Conservation (phyloP, 2,888 invertebrate species). For the Theretra japonica region DNA sequence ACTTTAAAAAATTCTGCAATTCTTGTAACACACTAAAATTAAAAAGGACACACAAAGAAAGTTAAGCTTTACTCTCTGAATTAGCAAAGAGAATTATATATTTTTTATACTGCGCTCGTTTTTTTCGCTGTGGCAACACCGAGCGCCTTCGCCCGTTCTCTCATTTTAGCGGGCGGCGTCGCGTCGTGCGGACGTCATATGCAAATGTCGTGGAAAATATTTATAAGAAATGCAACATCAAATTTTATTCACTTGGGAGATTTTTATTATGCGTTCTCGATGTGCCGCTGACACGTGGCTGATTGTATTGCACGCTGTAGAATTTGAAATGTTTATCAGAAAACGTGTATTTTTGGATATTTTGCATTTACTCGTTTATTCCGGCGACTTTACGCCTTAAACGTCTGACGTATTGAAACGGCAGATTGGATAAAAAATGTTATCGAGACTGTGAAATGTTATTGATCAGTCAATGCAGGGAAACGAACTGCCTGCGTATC, state of each 20-base stretch:
- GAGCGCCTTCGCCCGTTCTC: constrained; percentile 42
- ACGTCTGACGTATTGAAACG: neutral
- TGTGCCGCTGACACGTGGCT: constrained; percentile 64
- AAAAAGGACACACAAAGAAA: constrained; percentile 44
- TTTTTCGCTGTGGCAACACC: constrained; percentile 27
- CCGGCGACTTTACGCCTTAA: constrained; percentile 4
- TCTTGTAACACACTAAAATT: constrained; percentile 42
- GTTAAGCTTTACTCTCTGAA: constrained; percentile 41
- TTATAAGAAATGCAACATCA: constrained; percentile 64
- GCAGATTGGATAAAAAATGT: neutral
- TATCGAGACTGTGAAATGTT: neutral
- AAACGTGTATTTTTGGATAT: constrained; percentile 19
- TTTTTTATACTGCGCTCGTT: constrained; percentile 36
- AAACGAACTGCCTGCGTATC: too few relatives aligned
- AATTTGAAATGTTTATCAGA: constrained; percentile 46
- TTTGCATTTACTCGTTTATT: neutral
- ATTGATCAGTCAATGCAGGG: neutral
- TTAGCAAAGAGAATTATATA: constrained; percentile 46
- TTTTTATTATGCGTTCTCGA: constrained; percentile 68
- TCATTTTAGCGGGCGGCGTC: constrained; percentile 55
- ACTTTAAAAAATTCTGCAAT: neutral
- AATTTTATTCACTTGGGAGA: constrained; percentile 64
- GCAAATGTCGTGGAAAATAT: constrained; percentile 64
- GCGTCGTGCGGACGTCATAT: constrained; percentile 59
- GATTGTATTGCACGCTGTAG: constrained; percentile 67